Percentiles rank a stretch among this genome's conserved stretches.
These are phyloP conservation scores for Oreohelix idahoensis DNA, from an alignment of 1,140 invertebrate genomes.

Conservation along the genomic window DNA sequence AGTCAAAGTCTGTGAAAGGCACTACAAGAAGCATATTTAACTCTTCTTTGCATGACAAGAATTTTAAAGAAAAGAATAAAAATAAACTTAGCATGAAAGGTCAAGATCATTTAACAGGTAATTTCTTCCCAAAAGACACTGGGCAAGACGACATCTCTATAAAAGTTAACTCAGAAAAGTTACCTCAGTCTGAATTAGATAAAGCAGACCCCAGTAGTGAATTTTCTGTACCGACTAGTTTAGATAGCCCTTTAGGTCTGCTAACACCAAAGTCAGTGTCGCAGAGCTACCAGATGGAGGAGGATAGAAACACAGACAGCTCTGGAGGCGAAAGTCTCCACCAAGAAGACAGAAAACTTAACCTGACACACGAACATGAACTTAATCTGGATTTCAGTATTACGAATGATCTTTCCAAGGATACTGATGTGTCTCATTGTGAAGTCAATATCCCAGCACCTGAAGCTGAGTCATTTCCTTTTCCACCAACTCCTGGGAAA, in stretches of 20 bases:
- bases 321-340: neutral
- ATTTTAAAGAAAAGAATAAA: neutral
- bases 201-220: neutral
- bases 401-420: neutral
- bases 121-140: neutral
- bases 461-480: constrained; percentile 12
- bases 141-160: neutral
- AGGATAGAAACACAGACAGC: neutral
- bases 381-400: neutral
- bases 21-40: neutral
- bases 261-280: constrained; percentile 24
- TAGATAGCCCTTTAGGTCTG: constrained; percentile 18
- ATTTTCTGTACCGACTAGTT: neutral
- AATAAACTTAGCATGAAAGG: neutral
- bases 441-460: neutral
- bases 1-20: neutral
- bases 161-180: neutral
- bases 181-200: neutral
- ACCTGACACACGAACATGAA: neutral
- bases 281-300: neutral
- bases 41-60: neutral
- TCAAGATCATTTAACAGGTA: neutral
- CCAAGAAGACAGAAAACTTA: neutral
- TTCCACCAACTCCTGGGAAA: constrained; percentile 22
- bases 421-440: neutral